Conservation (phyloP, 2,888 invertebrate species). For the Brachyptera risi region DNA sequence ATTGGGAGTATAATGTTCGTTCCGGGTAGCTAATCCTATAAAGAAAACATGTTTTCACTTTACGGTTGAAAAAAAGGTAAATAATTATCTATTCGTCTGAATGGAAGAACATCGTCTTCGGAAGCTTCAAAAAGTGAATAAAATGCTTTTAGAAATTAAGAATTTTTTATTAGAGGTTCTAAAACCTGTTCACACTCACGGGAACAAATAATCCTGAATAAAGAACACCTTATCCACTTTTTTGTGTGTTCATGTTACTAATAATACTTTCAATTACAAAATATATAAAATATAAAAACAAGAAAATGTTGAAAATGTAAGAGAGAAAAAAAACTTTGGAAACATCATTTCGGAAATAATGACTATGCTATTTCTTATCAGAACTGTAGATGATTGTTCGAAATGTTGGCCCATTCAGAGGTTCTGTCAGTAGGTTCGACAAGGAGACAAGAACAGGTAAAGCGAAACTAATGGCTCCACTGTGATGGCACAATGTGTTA, state of each 20-base stretch:
- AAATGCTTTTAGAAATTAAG: not conserved
- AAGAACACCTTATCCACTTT: no score
- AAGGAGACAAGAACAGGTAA: no score
- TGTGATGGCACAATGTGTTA: not conserved
- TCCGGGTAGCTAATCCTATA: conserved; percentile 11
- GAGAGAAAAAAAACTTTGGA: no score
- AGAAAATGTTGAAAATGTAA: no score
- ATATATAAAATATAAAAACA: no score
- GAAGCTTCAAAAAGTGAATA: not conserved
- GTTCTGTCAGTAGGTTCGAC: no score
- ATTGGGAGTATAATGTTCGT: not conserved
- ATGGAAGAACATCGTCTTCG: conserved; percentile 3
- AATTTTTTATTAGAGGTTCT: not conserved
- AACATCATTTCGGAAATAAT: no score
- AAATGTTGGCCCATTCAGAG: not conserved
- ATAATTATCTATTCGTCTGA: conserved; percentile 7
- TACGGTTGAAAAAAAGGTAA: not conserved
- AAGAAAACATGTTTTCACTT: conserved; percentile 19
- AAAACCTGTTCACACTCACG: not conserved
- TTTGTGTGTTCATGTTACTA: no score
- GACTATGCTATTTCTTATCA: no score
- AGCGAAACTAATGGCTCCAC: not conserved
- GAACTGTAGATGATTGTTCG: no score
- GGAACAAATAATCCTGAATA: no score
- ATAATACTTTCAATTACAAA: no score